A percentile compares a stretch with the other conserved stretches of the same genome.
phyloP scores from a whole-genome alignment of 1,140 invertebrate species.

The Stenopsyche tienmushanensis region DNA sequence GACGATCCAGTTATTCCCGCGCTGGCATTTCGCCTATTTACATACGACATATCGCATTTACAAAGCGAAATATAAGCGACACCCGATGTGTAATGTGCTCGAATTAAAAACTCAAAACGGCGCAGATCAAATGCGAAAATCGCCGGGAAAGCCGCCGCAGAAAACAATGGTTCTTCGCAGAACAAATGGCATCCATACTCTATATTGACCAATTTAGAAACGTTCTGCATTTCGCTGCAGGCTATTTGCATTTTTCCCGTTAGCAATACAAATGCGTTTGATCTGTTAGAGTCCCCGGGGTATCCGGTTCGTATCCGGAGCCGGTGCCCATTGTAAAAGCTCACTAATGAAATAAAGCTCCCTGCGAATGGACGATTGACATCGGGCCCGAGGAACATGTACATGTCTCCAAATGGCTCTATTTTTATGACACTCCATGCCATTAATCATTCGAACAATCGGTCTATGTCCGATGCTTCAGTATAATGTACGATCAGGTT shows the following conservation, averaged over 20 bases:
- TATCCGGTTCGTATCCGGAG: background rate
- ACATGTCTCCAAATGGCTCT: background rate
- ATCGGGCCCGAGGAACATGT: too few relatives aligned
- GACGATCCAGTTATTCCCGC: background rate
- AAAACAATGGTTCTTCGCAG: too few relatives aligned
- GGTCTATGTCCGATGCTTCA: too few relatives aligned
- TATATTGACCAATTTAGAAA: constrained; percentile 15
- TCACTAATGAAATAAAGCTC: constrained; percentile 31
- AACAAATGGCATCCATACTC: background rate
- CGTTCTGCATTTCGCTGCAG: background rate
- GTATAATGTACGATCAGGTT: too few relatives aligned
- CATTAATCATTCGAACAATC: too few relatives aligned
- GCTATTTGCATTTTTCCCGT: constrained; percentile 40
- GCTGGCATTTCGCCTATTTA: too few relatives aligned
- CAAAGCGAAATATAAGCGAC: too few relatives aligned
- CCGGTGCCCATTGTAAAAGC: constrained; percentile 16
- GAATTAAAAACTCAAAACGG: background rate
- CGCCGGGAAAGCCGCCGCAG: too few relatives aligned
- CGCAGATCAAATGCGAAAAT: too few relatives aligned
- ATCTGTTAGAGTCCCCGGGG: constrained; percentile 5
- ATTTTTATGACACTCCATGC: too few relatives aligned
- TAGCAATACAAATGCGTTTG: constrained; percentile 36
- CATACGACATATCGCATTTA: too few relatives aligned
- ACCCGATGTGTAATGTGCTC: too few relatives aligned
- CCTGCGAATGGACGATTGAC: constrained; percentile 10